Conservation (phyloP, 2,888 invertebrate genomes). For the Ormyrus pomaceus region DNA sequence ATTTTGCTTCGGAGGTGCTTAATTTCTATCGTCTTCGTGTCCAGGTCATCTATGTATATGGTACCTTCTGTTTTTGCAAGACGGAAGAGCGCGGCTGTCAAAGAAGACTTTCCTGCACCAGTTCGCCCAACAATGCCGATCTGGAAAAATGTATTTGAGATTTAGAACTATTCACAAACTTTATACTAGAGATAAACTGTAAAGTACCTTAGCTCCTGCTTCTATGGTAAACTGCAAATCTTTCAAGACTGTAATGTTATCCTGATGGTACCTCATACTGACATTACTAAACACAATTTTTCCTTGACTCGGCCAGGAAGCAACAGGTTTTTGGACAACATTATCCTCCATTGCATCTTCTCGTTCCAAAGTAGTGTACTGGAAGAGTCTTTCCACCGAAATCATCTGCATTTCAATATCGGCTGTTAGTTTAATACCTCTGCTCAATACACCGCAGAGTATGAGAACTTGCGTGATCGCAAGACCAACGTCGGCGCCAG, state of each 20-base stretch:
- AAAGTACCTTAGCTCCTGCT: conserved; percentile 78
- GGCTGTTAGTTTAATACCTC: conserved; percentile 84
- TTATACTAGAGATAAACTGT: neutral
- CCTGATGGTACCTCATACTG: conserved; percentile 77
- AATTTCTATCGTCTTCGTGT: conserved; percentile 71
- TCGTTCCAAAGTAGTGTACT: conserved; percentile 81
- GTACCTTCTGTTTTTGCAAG: conserved; percentile 81
- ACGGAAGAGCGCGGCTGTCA: conserved; percentile 83
- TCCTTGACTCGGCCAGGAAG: conserved; percentile 78
- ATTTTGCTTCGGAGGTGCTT: conserved; percentile 65
- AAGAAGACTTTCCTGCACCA: conserved; percentile 84
- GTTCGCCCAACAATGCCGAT: conserved; percentile 76
- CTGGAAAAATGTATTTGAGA: conserved; percentile 7
- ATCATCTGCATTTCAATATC: conserved; percentile 81
- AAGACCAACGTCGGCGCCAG: conserved; percentile 78
- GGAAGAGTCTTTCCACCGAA: conserved; percentile 84
- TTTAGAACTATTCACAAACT: neutral
- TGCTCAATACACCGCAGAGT: conserved; percentile 77
- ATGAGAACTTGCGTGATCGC: conserved; percentile 78
- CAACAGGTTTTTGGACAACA: conserved; percentile 77
- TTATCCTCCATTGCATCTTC: conserved; percentile 83
- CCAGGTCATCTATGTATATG: conserved; percentile 83
- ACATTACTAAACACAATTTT: conserved; percentile 77
- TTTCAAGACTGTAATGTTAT: conserved; percentile 75
- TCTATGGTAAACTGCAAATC: conserved; percentile 77